Evolutionary conservation across 2,113 vertebrate genomes (phyloP).

Genomic region (Sylvia atricapilla): DNA sequence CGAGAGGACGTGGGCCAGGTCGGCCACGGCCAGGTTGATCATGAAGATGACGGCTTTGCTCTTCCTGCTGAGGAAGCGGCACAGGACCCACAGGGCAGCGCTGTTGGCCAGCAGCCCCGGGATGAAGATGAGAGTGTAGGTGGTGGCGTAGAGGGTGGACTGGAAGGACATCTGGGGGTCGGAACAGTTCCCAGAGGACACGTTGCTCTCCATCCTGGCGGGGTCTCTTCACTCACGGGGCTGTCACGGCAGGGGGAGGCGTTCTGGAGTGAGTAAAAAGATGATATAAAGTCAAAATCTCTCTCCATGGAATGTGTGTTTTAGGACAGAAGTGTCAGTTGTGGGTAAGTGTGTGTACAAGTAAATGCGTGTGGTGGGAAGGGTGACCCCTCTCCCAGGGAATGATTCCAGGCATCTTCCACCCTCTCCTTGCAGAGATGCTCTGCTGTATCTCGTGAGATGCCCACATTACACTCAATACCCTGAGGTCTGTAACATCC

Average conservation of each 20-base stretch:
- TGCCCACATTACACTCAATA: neutral
- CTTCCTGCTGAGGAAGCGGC: conserved; percentile 80
- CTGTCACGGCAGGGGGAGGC: neutral
- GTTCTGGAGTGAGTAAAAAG: conserved; percentile 31
- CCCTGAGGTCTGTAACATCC: neutral
- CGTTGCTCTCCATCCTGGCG: conserved; percentile 25
- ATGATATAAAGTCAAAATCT: neutral
- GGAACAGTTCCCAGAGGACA: conserved; percentile 38
- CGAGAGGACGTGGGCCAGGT: conserved; percentile 84
- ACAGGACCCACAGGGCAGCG: conserved; percentile 82
- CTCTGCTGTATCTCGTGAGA: accelerated
- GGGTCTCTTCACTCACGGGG: neutral
- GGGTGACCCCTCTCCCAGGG: accelerated
- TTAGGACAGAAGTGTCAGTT: neutral
- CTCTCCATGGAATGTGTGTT: accelerated
- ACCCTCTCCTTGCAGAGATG: neutral
- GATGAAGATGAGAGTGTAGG: conserved; percentile 85
- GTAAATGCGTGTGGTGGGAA: neutral
- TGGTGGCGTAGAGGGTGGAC: conserved; percentile 76
- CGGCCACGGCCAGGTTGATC: conserved; percentile 85
- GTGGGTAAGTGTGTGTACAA: neutral
- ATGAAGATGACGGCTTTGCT: conserved; percentile 89
- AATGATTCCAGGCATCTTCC: accelerated
- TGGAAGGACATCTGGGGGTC: conserved; percentile 60
- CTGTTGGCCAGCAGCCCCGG: conserved; percentile 86